phyloP scores from a whole-genome alignment of 2,888 invertebrate genomes.

The Tiliacea citrago region DNA sequence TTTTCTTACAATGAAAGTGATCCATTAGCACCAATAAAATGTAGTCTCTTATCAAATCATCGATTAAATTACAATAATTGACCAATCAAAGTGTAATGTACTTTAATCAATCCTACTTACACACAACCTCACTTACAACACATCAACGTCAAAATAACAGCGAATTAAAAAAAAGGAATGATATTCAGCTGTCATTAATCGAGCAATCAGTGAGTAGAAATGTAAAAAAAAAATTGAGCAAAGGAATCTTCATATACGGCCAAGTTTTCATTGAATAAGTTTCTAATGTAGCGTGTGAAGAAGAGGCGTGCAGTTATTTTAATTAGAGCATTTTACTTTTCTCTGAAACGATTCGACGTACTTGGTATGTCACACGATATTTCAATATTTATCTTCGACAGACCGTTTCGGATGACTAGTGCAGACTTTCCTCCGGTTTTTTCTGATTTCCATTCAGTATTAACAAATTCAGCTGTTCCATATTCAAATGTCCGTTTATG shows the following conservation, averaged over 20 bases:
- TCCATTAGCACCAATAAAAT: conserved; percentile 9
- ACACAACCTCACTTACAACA: not conserved
- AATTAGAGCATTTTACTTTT: conserved; percentile 65
- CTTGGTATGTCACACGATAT: conserved; percentile 61
- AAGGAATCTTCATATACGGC: conserved; percentile 41
- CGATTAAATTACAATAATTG: conserved; percentile 44
- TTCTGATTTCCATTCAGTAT: conserved; percentile 38
- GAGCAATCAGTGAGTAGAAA: conserved; percentile 38
- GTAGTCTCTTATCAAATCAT: conserved; percentile 4
- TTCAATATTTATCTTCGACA: conserved; percentile 50
- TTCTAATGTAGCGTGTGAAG: conserved; percentile 66
- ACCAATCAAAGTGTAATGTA: conserved; percentile 26
- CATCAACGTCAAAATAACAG: conserved; percentile 36
- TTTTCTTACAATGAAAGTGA: conserved; percentile 11
- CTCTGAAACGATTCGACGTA: conserved; percentile 55
- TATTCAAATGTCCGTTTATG: conserved; percentile 56
- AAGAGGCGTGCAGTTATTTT: conserved; percentile 56
- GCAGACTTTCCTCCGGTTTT: conserved; percentile 63
- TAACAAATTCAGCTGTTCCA: conserved; percentile 22
- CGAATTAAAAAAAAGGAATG: conserved; percentile 43
- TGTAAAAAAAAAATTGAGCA: conserved; percentile 47
- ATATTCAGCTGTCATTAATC: conserved; percentile 43
- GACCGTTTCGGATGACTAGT: conserved; percentile 55
- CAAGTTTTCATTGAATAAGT: conserved; percentile 49
- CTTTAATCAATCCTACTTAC: conserved; percentile 17